Base-by-base conservation (phyloP, 2,888 invertebrate genomes). In the Pardosa pseudoannulata region DNA sequence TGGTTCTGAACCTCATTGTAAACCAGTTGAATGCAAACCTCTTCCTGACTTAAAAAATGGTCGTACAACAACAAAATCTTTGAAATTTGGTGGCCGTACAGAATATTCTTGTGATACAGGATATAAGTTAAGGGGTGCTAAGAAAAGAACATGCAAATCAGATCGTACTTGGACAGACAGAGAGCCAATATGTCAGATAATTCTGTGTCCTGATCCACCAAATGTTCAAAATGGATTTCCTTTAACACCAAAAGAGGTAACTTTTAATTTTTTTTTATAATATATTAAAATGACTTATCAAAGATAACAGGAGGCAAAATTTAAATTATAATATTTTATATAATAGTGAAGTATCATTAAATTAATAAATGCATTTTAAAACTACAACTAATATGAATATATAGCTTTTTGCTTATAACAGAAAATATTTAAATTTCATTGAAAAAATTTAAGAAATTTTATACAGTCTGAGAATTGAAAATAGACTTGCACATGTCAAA, bases 121-220 rank as follows among this genome's bases (percentile, higher is more conserved):
- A 1, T 91, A 90, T 83, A 87, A 85, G 31, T 88, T 91, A 0
- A 75, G 75, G 31, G 91, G 91, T 36, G 87, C 89, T 13, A 28
- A 87, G 1, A 82, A 89, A 1, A 87, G 90, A 41, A 88, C 87
- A 19, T 91, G 91, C 87, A 88, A 90, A 32, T 90, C 90, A 0
- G 88, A 90, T 23, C 91, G 91, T 0, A 41, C 89, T 2, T 91
- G 91, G 91, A 90, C 90, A 39, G 67, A 82, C 0, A 88, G 89
- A 19, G 79, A 90, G 6, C 91, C 91, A 0, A 79, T 79, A 28
- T 91, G 92, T 79, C 89, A 88, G 13, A 46, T 89, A 5, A 89
- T 91, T 23, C 76, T 87, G 5, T 91, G 91, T 82, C 89, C 89
- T 11, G 88, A 89, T n/a, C 90, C 90, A 9, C 89, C 89, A 7